Base-by-base conservation (phyloP, 1,140 invertebrate species). In the Leptinotarsa defecta region DNA sequence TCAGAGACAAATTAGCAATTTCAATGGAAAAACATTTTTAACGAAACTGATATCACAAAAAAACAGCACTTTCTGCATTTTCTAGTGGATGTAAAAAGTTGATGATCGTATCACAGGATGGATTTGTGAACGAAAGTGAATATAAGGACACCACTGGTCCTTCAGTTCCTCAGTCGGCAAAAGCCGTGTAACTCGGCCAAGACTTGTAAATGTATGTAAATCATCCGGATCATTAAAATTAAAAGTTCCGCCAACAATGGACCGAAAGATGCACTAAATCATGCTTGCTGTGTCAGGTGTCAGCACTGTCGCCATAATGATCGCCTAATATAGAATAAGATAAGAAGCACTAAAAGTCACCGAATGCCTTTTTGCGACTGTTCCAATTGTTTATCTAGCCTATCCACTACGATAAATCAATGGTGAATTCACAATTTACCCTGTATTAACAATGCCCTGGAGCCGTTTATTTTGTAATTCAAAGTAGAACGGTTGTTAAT, bases 211-310 rank as follows among this genome's bases (percentile, higher is more conserved):
- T 57, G 52, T 57, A 57, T 57, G 52, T 57, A 57, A 48, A 70
- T 70, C 19, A 34, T 20, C 48, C 19, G 68, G n/a, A 70, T 70
- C 68, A 52, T 49, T 70, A 70, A 70, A 70, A 70, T 70, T 70
- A 70, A 48, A 70, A 34, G 34, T 34, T 70, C 20, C 34, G 6
- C 34, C 48, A 70, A 70, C 68, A 70, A 70, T 70, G 68, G 68
- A 43, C 20, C 24, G 48, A 70, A 27, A 70, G 68, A 70, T 70
- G 68, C 68, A 70, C 48, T 70, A 70, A 70, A 34, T 70, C 68
- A 70, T 70, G 68, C 15, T 52, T 27, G 19, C 15, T 43, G 68
- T 70, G 68, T 20, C 68, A 70, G 48, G 68, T 70, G 68, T 70
- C 68, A 48, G 43, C 24, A 34, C 27, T 70, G 68, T 70, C 68